Evolutionary conservation across 1,140 invertebrate genomes (phyloP), one percentile per base, ranked within the genome.

Genomic region (Gryllus bimaculatus): DNA sequence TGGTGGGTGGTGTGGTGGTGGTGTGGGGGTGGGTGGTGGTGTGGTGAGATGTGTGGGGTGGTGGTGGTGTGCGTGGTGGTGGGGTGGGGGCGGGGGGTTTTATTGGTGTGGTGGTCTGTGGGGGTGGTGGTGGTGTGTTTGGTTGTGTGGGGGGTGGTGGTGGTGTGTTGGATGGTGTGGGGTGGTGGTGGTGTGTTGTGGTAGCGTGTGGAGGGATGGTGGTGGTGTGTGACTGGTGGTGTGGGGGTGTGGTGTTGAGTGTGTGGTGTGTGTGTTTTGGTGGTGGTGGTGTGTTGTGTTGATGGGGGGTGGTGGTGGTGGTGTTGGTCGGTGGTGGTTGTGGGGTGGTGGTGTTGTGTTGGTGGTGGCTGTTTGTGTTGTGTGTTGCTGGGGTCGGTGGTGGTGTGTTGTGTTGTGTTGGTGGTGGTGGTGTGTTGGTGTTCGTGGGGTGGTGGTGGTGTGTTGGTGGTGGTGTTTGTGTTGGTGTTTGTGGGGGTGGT

Each of bases 321-420:
- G 76, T 26, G 20, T 26, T n/a, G n/a, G 76, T 26, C 13, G 21
- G 76, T 8, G 21, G n/a, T 26, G n/a, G 76, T 26, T 8, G 21
- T 8, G 21, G 8, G 76, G 20, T 8, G 20, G 12, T 8, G 21
- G 21, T 8, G 8, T 18, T 77, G 76, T 8, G 21, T 8, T 26
- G 20, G 20, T 77, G 76, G 21, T 18, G 21, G 76, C 10, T 18
- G 8, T 18, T 8, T 18, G n/a, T n/a, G 76, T 77, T 18, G 76
- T 73, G 54, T 73, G 54, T 8, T 73, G 76, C 48, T 26, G 20
- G 20, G 76, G 8, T 26, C 8, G 21, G 76, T 77, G 20, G 76
- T 77, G 21, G 21, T 8, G 76, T 77, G 20, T 77, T 18, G 20
- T 77, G 76, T 77, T 18, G 76, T 26, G 20, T 77, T 18, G n/a